Evolutionary conservation across 2,888 invertebrate species (phyloP), one percentile per base, ranked within the genome.

Genomic region (Drosophila meridionalis): DNA sequence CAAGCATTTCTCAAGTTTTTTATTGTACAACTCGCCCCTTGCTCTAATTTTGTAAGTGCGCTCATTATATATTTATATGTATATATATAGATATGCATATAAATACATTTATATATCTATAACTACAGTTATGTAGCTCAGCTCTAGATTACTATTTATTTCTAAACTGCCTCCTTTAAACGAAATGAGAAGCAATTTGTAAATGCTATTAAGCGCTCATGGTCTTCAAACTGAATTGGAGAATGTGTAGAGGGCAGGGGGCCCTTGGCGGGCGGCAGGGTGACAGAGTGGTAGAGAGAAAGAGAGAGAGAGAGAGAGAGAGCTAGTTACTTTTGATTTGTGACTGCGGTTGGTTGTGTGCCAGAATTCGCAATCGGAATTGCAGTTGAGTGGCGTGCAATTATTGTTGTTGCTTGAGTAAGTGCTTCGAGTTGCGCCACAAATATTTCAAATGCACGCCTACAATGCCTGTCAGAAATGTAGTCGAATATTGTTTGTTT

Each of bases 381-480:
- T 69, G 66, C 72, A 78, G 50, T 61, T 47, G 62, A 69, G 48
- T 47, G 43, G 48, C 52, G 62, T 60, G 72, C 72, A 69, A 72
- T 61, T 50, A 65, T 66, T 68, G 57, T 63, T 55, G 47, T 63
- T 55, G 47, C 12, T 48, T 69, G 53, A 59, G 40, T 40, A 48
- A 69, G 30, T 56, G 53, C 38, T 65, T 62, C 26, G 52, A 56
- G 30, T 75, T 64, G 69, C 47, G 62, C 45, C 60, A 60, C 63
- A 80, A 68, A 77, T 65, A 73, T 71, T 69, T 72, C 53, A 68
- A 71, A 61, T 60, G 57, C 53, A 80, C 88, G 83, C 83, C 83
- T 66, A 85, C 83, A 67, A 64, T 38, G 63, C 68, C 66, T 60
- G 72, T 52, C 68, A 58, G 73, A 66, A 67, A 67, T 52, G 61